Evolutionary conservation across 2,113 vertebrate species (phyloP).

Genomic region (Ariopsis seemanni): DNA sequence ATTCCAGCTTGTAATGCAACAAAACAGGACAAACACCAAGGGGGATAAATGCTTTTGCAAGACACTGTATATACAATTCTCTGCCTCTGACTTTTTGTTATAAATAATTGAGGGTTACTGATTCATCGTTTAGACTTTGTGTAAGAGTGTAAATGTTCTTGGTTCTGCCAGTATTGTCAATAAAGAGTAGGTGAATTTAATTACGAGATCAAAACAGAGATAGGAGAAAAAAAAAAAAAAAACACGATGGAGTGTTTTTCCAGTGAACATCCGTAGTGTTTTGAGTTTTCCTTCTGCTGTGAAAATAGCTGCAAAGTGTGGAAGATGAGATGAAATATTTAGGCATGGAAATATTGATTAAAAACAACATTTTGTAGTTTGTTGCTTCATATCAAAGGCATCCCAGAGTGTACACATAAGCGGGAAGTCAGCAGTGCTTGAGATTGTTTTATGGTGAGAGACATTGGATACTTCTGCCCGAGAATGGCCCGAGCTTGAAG

Average conservation of each 20-base stretch:
- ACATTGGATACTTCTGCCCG: conserved; percentile 44
- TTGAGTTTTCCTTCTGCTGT: not conserved
- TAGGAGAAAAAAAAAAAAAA: not conserved
- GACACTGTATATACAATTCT: not conserved
- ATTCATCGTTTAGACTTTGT: not conserved
- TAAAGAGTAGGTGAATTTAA: not conserved
- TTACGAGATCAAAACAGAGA: not conserved
- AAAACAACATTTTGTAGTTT: conserved; percentile 73
- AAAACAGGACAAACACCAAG: no score
- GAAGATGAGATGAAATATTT: conserved; percentile 22
- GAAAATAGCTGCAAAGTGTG: conserved; percentile 11
- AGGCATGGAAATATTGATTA: conserved; percentile 75
- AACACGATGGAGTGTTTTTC: conserved; percentile 11
- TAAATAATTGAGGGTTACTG: not conserved
- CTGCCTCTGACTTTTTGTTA: not conserved
- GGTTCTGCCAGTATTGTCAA: not conserved
- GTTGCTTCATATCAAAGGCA: conserved; percentile 66
- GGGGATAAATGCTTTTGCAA: no score
- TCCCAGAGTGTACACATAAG: conserved; percentile 49
- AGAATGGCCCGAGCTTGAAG: conserved; percentile 34
- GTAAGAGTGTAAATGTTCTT: not conserved
- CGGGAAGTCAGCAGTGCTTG: conserved; percentile 12
- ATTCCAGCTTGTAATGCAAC: no score
- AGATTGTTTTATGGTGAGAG: conserved; percentile 31
- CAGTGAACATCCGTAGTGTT: conserved; percentile 1